Evolutionary conservation across 2,797 vertebrate species (phyloP).

Genomic region (Enteromius radiatus): DNA sequence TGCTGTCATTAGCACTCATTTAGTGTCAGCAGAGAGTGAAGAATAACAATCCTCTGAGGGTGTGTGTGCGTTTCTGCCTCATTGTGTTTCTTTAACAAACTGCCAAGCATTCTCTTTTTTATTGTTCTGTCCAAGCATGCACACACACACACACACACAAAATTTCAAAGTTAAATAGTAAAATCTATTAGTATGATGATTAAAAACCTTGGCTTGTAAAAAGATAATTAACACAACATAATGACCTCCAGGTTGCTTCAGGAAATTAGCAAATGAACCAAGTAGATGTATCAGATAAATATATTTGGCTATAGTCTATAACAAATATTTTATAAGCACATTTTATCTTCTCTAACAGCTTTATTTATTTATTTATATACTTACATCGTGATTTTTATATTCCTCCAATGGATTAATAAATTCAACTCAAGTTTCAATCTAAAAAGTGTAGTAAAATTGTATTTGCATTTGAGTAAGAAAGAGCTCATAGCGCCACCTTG

Average conservation of each 20-base stretch:
- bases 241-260: neutral
- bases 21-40: constrained; percentile 42
- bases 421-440: neutral
- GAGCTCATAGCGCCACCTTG: neutral
- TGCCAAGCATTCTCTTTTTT: neutral
- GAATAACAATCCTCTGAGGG: constrained; percentile 40
- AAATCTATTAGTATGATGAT: neutral
- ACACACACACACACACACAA: neutral
- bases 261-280: neutral
- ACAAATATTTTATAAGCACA: neutral
- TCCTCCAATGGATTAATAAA: neutral
- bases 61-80: neutral
- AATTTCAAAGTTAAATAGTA: neutral
- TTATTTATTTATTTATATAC: neutral
- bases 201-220: neutral
- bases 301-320: neutral
- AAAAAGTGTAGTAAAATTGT: neutral
- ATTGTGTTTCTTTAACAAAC: neutral
- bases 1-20: constrained; percentile 32
- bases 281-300: neutral
- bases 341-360: neutral
- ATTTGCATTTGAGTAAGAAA: neutral
- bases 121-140: constrained; percentile 18
- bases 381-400: neutral
- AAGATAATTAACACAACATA: neutral